phyloP scores from a whole-genome alignment of 2,113 vertebrate species.

The Micromys minutus region DNA sequence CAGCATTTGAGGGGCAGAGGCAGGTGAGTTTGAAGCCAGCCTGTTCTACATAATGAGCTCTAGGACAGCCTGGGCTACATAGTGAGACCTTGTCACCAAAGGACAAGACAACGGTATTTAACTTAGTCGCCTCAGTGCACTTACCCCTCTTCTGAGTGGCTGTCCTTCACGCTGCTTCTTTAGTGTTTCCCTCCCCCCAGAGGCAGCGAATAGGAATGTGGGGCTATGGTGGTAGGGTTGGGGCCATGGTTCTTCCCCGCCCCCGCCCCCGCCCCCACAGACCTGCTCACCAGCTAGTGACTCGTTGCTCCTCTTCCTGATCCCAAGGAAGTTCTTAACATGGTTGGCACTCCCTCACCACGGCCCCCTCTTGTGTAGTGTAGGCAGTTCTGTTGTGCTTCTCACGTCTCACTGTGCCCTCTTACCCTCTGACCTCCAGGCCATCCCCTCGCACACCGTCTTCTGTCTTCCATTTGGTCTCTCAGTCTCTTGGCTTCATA shows the following conservation, averaged over 20 bases:
- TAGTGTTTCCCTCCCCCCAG: background rate
- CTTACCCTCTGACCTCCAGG: background rate
- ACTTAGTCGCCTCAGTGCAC: background rate
- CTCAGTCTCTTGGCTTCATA: background rate
- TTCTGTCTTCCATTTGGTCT: background rate
- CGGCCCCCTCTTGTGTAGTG: rapidly evolving
- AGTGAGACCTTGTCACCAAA: background rate
- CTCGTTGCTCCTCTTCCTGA: background rate
- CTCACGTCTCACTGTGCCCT: background rate
- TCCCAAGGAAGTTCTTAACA: background rate
- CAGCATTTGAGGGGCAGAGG: background rate
- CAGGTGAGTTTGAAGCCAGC: background rate
- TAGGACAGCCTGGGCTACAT: background rate
- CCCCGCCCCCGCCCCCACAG: too few relatives aligned
- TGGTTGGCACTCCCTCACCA: background rate
- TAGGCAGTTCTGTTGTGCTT: background rate
- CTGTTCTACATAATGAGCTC: background rate
- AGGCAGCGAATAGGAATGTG: too few relatives aligned
- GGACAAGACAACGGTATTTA: background rate
- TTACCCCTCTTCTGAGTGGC: background rate
- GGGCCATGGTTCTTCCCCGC: background rate
- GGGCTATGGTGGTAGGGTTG: background rate
- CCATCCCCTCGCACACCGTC: rapidly evolving
- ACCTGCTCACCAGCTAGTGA: background rate
- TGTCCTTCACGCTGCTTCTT: background rate